Evolutionary conservation across 1,140 invertebrate species (phyloP), one percentile per base, ranked within the genome.

Genomic region (Dendrolimus punctatus): DNA sequence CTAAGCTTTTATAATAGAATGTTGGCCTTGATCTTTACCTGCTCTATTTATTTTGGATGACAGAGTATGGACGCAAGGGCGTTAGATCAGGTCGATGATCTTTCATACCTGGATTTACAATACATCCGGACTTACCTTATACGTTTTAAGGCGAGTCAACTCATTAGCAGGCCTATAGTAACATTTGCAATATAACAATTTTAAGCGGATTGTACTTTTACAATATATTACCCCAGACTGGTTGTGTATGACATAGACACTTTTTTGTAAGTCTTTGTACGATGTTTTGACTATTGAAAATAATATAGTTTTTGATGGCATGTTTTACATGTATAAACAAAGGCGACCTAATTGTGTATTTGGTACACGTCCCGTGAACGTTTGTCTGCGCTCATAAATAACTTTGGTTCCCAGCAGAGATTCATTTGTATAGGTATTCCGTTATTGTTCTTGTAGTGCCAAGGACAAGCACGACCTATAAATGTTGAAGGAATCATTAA

Each of bases 291-390:
- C 23, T 23, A 23, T 23, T 23, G 23, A 23, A 23, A 23, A 23
- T 3, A 23, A 23, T 23, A 23, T 23, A 23, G 23, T 23, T 23
- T 23, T 23, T 23, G 23, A 23, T 23, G 23, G 23, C 23, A 23
- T 50, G 53, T 57, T 59, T 66, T 67, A 67, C 45, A 40, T 65
- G 46, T 51, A 53, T 56, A 66, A 72, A 77, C 76, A 80, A 80
- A 77, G 71, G 59, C 55, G 53, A 66, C 56, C 77, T 79, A 71
- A 76, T 82, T 84, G 68, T 57, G 60, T 40, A 84, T 85, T 75
- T 73, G 58, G 51, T 57, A 40, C 77, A 69, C 72, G 81, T 85
- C 61, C 55, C 50, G 42, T 51, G 53, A 62, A 54, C 57, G 65
- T 68, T 71, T 72, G 70, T 78, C 62, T 68, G 69, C 68, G 68